Conservation (phyloP, 2,113 vertebrate species). For the Falcunculus frontatus region DNA sequence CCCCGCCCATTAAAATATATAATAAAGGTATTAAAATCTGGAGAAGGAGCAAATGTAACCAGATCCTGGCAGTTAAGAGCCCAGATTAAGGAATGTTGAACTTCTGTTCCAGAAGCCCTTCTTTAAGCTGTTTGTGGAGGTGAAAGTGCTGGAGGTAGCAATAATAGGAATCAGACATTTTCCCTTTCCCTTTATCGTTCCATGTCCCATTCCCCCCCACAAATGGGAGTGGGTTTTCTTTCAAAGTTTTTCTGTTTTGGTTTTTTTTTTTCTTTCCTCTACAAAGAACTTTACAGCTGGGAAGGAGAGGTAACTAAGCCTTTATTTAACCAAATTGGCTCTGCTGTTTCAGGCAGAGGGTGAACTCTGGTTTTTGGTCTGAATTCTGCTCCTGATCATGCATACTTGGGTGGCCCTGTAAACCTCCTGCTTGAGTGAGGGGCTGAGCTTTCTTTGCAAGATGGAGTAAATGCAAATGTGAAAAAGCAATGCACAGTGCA, state of each 20-base stretch:
- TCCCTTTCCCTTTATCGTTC: not conserved
- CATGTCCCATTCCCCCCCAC: not conserved
- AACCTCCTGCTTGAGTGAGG: not conserved
- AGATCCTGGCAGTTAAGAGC: constrained; percentile 20
- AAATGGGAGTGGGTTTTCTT: not conserved
- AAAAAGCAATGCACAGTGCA: not conserved
- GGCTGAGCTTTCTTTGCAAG: not conserved
- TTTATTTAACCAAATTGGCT: not conserved
- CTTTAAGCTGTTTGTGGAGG: constrained; percentile 6
- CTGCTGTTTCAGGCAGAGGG: not conserved
- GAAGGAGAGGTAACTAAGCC: not conserved
- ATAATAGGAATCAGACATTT: constrained; percentile 30
- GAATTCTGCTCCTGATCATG: not conserved
- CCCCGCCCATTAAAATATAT: constrained; percentile 19
- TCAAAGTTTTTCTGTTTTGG: not conserved
- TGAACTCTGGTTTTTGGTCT: not conserved
- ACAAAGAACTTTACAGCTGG: not conserved
- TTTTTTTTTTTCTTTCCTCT: not conserved
- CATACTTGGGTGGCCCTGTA: not conserved
- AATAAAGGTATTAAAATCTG: constrained; percentile 60
- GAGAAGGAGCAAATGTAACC: not conserved
- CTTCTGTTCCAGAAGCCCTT: constrained; percentile 9
- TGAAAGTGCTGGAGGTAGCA: constrained; percentile 4
- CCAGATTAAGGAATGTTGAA: constrained; percentile 4
- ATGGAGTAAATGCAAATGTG: not conserved